These are phyloP conservation scores for Autographa gamma DNA, from an alignment of 2,888 invertebrate species.

Conservation along the genomic window DNA sequence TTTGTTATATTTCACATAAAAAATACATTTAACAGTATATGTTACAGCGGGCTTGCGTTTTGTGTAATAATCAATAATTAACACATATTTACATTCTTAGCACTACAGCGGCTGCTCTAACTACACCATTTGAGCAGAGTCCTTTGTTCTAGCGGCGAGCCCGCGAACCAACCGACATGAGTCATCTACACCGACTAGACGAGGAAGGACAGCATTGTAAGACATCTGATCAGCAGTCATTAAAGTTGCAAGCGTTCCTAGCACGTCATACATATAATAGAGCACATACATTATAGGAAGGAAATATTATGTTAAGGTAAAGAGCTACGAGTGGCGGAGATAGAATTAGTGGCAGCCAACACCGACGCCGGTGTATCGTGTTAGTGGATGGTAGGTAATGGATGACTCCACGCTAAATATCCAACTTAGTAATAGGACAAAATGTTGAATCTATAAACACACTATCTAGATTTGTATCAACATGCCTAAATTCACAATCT, in stretches of 20 bases:
- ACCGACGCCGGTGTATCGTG: conserved; percentile 49
- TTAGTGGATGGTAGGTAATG: conserved; percentile 21
- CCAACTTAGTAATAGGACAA: conserved; percentile 34
- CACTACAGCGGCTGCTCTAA: conserved; percentile 44
- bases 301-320: conserved; percentile 31
- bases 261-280: conserved; percentile 47
- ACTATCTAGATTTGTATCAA: conserved; percentile 8
- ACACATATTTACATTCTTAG: conserved; percentile 65
- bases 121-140: conserved; percentile 55
- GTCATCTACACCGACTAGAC: conserved; percentile 46
- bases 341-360: conserved; percentile 65
- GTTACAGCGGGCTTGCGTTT: conserved; percentile 72
- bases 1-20: conserved; percentile 87
- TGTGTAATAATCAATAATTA: conserved; percentile 71
- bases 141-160: conserved; percentile 28
- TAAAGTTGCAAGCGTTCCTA: conserved; percentile 53
- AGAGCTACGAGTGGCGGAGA: conserved; percentile 28
- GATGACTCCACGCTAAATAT: conserved; percentile 17
- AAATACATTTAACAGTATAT: conserved; percentile 80
- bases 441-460: conserved; percentile 17
- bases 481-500: conserved; percentile 5
- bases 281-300: conserved; percentile 47
- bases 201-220: conserved; percentile 27
- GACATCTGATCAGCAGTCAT: conserved; percentile 20
- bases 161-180: conserved; percentile 29